Evolutionary conservation across 1,140 invertebrate genomes (phyloP).

Genomic region (Bombus superbus): DNA sequence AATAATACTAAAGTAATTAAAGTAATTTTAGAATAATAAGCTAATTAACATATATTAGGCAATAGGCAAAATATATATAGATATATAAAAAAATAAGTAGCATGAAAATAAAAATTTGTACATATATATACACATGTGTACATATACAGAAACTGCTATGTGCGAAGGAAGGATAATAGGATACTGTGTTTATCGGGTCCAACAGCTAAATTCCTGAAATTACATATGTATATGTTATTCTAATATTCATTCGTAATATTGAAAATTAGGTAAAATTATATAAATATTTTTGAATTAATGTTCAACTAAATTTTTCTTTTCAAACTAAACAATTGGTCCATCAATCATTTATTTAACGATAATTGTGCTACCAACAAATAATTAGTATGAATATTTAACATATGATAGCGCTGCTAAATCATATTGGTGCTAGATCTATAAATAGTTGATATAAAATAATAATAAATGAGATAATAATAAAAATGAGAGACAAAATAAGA

Average conservation of each 20-base stretch:
- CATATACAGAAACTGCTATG: constrained; percentile 59
- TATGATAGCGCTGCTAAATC: neutral
- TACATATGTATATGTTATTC: constrained; percentile 58
- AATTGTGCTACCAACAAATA: neutral
- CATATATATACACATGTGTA: constrained; percentile 26
- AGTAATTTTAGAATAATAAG: neutral
- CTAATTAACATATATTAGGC: neutral
- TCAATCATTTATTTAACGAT: neutral
- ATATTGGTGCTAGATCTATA: neutral
- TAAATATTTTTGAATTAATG: neutral
- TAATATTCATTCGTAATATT: constrained; percentile 26
- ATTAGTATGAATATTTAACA: neutral
- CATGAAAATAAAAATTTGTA: constrained; percentile 24
- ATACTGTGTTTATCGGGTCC: constrained; percentile 68
- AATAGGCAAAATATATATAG: constrained; percentile 4
- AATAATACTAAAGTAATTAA: neutral
- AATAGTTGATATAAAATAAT: neutral
- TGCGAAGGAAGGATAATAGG: constrained; percentile 66
- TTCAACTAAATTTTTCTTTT: neutral
- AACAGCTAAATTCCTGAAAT: constrained; percentile 71
- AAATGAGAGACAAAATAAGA: neutral
- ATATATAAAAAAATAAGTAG: constrained; percentile 19
- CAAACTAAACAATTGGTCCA: neutral
- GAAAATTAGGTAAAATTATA: neutral
- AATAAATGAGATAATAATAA: neutral